Base-by-base conservation (phyloP, 1,140 invertebrate species). In the Pantala flavescens region DNA sequence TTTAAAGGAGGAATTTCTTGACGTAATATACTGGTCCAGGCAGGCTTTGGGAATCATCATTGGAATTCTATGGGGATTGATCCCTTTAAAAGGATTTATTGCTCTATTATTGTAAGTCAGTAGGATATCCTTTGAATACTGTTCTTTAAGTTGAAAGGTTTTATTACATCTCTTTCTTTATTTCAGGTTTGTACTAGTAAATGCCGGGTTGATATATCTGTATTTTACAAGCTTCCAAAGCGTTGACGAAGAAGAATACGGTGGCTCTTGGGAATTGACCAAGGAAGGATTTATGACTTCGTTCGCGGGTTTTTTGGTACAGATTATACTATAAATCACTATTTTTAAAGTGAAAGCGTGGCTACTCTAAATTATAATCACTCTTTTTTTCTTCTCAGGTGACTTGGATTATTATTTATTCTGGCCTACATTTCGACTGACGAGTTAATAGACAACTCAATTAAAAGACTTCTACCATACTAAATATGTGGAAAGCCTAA, bases 261-360 rank as follows among this genome's bases (percentile, higher is more conserved):
- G 96, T 70, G 96, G 96, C 23, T 87, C 91, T 74, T 96, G 94
- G 93, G 94, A 96, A 84, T 86, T 96, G 74, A 92, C 93, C 0
- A 97, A 97, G 85, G 96, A 98, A 88, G 96, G 96, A 49, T 96
- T 98, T 80, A 97, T 98, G 91, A 98, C 96, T 71, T 97, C 96
- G 23, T 97, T 98, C 87, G 96, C 96, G 78, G 95, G 95, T 36
- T 98, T 98, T 89, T 85, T 98, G 84, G 96, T 97, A 86, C 87
- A 85, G 82, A 72, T 2, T 73, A n/a, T n/a, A n/a, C n/a, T n/a
- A n/a, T n/a, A n/a, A 11, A 72, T 73, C 23, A 70, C 73, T 12
- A 75, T 63, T 24, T 21, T 16, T 74, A 19, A 74, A n/a, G 28
- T 76, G 9, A 71, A 5, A 14, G 19, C 23, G 70, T 71, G 24